Base-by-base conservation (phyloP, 2,113 vertebrate genomes). In the Ivindomyrus marchei region DNA sequence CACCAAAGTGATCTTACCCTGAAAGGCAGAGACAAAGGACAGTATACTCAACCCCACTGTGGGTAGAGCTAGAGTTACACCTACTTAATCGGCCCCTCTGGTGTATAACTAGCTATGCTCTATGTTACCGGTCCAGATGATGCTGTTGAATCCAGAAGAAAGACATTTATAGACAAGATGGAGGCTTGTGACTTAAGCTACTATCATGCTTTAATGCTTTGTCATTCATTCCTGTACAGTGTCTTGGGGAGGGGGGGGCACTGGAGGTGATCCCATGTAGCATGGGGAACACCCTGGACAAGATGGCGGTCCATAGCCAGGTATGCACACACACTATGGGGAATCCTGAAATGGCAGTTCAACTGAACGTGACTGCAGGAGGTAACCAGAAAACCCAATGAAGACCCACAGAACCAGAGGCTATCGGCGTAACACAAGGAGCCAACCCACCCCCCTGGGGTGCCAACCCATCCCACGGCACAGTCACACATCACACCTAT, bases 1-100 rank as follows among this genome's bases (percentile, higher is more conserved):
- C 93, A 97, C 93, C 56, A 97, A 89, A 0, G 97, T 96, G 83
- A 97, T 94, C 92, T 96, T 97, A 85, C 95, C 96, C 97, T 97
- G 92, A 85, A 45, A 11, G 10, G 83, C 42, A 47, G 83, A 24
- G 84, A 56, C 11, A 87, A 7, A 53, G 19, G 31, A 45, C 11
- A 24, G 21, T 5, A 52, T 31, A 52, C 17, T 88, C 36, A 42
- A 15, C 24, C 10, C 24, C 36, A n/a, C 4, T 24, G 36, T n/a
- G 19, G 24, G 1, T 62, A 36, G 5, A 21, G 52, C 27, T 87
- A 52, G 24, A 2, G 17, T 53, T 49, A 11, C n/a, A 52, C 27
- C 15, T 87, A 9, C 47, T 47, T 53, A 47, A 24, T 24, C 1
- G 1, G 15, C 39, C 39, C 80, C 15, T 45, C 42, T 83, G 36